Evolutionary conservation across 2,888 invertebrate genomes (phyloP).

Genomic region (Hanleya hanleyi): DNA sequence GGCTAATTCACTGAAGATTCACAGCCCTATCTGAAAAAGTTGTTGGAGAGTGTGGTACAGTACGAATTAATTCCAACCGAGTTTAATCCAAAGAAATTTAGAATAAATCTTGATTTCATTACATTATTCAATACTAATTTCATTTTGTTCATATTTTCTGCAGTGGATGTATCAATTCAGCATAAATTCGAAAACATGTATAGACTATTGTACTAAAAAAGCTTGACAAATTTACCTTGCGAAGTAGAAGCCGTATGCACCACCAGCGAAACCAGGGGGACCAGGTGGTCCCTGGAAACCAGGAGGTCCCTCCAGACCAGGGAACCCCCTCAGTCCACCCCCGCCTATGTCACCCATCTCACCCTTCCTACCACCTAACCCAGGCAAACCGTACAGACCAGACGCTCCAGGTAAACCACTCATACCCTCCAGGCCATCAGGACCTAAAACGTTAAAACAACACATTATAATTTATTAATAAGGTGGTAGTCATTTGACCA

Average conservation of each 20-base stretch:
- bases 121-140: background rate
- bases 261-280: slow-evolving; percentile 74
- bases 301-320: slow-evolving; percentile 76
- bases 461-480: too few relatives aligned
- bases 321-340: slow-evolving; percentile 25
- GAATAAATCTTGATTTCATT: too few relatives aligned
- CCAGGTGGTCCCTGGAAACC: slow-evolving; percentile 79
- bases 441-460: too few relatives aligned
- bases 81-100: too few relatives aligned
- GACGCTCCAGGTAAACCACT: slow-evolving; percentile 38
- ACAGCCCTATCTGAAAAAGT: too few relatives aligned
- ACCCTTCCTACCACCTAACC: slow-evolving; percentile 30
- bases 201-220: background rate
- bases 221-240: slow-evolving; percentile 52
- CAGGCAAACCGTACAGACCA: slow-evolving; percentile 41
- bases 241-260: slow-evolving; percentile 64
- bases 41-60: too few relatives aligned
- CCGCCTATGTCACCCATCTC: slow-evolving; percentile 20
- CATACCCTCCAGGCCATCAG: slow-evolving; percentile 31
- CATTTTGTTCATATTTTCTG: background rate
- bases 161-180: background rate
- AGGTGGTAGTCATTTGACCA: too few relatives aligned
- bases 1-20: too few relatives aligned
- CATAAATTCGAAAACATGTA: too few relatives aligned
- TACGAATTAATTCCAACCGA: too few relatives aligned